phyloP scores from a whole-genome alignment of 1,140 invertebrate species.

The Vanessa tameamea region DNA sequence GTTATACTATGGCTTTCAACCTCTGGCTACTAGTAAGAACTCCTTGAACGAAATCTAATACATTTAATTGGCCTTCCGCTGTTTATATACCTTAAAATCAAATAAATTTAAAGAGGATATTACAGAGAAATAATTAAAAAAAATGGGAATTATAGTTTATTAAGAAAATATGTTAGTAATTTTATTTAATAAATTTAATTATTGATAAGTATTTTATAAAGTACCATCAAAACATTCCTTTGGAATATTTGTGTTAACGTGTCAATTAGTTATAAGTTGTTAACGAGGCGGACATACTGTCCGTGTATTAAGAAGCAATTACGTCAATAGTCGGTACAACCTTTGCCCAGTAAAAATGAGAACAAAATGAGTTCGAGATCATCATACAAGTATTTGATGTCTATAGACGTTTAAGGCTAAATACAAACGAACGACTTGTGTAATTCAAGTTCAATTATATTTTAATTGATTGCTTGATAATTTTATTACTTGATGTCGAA shows the following conservation, averaged over 20 bases:
- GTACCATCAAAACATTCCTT: background rate
- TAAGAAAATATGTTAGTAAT: too few species aligned
- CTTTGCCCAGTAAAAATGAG: slow-evolving; percentile 48
- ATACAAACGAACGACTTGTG: background rate
- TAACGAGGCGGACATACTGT: slow-evolving; percentile 9
- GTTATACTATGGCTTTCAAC: too few species aligned
- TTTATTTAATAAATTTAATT: too few species aligned
- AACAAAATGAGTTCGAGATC: slow-evolving; percentile 38
- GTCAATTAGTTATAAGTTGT: background rate
- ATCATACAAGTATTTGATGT: slow-evolving; percentile 25
- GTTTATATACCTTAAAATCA: too few species aligned
- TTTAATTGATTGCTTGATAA: background rate
- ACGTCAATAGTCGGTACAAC: slow-evolving; percentile 28
- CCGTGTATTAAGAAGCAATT: slow-evolving; percentile 18
- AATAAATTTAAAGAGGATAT: too few species aligned
- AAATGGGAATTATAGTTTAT: too few species aligned
- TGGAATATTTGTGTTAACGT: background rate
- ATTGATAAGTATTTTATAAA: background rate
- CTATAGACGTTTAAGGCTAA: slow-evolving; percentile 20
- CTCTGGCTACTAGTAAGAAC: too few species aligned
- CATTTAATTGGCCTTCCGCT: too few species aligned
- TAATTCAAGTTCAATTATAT: background rate
- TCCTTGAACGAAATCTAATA: too few species aligned
- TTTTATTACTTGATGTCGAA: background rate
- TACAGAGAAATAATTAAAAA: too few species aligned